Base-by-base conservation (phyloP, 1,140 invertebrate genomes). In the Ladona fulva region DNA sequence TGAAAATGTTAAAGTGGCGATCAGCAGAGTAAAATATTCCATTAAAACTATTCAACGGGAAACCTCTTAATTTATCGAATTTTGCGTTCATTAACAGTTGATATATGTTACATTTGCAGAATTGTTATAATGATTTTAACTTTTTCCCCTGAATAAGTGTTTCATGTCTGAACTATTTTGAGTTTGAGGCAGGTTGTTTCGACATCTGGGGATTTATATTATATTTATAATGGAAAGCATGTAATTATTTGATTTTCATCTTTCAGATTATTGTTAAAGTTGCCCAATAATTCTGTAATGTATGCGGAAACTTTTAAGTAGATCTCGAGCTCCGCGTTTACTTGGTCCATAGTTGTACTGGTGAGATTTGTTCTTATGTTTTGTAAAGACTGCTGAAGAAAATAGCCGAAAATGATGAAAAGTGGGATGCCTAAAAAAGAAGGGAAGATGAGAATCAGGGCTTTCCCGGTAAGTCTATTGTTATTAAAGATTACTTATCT, bases 401-500 rank as follows among this genome's bases (percentile, higher is more conserved):
- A 25, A 75, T 74, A 78, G 7, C 16, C n/a, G 76, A 81, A 77
- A 79, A 92, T 92, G 89, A 93, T 93, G 88, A 90, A 88, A 85
- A 90, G 90, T 86, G 88, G 91, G 82, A 86, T 92, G 81, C 90
- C 92, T 81, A 93, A 95, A 86, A 96, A 96, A 88, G 93, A 95
- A 85, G 93, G 93, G 86, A 98, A 98, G 87, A 98, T 98, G 96
- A 90, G 96, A 82, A 98, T 98, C 85, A 91, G 96, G 85, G 95
- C 96, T 81, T 98, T 98, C 89, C 96, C 96, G 83, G 95, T 97
- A 89, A 96, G 94, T 89, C 29, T 37, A 5, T 5, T 37, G 29
- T 37, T 37, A 37, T 37, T 37, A 37, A 37, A 1, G 29, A 5
- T 37, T 5, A 37, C 3, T n/a, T n/a, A 37, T 37, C 29, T 37